phyloP scores from a whole-genome alignment of 2,888 invertebrate genomes.

The Caenorhabditis sinica region DNA sequence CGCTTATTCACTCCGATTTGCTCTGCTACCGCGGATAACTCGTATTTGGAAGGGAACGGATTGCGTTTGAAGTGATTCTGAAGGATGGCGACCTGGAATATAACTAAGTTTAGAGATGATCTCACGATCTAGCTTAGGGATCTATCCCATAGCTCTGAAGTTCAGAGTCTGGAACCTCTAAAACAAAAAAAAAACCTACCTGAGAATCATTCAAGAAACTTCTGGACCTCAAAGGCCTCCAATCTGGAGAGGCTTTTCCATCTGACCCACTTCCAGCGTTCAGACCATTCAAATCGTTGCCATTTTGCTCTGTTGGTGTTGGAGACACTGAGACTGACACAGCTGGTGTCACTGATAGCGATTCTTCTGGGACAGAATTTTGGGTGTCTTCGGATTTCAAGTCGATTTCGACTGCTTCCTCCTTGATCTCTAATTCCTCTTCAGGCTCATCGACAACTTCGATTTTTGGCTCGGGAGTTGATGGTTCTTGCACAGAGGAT shows the following conservation, averaged over 20 bases:
- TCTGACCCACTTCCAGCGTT: slow-evolving; percentile 41
- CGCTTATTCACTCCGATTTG: slow-evolving; percentile 88
- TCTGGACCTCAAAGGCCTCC: slow-evolving; percentile 87
- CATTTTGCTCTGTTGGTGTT: slow-evolving; percentile 49
- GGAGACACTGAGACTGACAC: slow-evolving; percentile 50
- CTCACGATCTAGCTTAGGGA: not conserved
- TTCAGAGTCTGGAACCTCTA: not conserved
- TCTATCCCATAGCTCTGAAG: too few relatives aligned
- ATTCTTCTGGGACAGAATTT: slow-evolving; percentile 31
- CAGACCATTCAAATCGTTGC: slow-evolving; percentile 22
- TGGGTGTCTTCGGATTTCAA: slow-evolving; percentile 34
- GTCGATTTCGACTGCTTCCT: not conserved
- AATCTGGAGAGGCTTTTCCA: slow-evolving; percentile 72
- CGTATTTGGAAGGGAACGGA: slow-evolving; percentile 95
- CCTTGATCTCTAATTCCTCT: not conserved
- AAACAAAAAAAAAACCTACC: slow-evolving; percentile 85
- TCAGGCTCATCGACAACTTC: slow-evolving; percentile 62
- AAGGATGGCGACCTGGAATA: slow-evolving; percentile 88
- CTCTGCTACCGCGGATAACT: slow-evolving; percentile 92
- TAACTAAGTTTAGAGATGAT: not conserved
- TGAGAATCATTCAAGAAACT: slow-evolving; percentile 97
- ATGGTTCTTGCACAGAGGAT: slow-evolving; percentile 46
- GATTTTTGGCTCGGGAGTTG: slow-evolving; percentile 64
- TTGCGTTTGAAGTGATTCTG: slow-evolving; percentile 93
- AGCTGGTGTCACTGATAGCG: slow-evolving; percentile 18